Evolutionary conservation across 2,113 vertebrate genomes (phyloP).

Genomic region (Pollimyrus isidori): DNA sequence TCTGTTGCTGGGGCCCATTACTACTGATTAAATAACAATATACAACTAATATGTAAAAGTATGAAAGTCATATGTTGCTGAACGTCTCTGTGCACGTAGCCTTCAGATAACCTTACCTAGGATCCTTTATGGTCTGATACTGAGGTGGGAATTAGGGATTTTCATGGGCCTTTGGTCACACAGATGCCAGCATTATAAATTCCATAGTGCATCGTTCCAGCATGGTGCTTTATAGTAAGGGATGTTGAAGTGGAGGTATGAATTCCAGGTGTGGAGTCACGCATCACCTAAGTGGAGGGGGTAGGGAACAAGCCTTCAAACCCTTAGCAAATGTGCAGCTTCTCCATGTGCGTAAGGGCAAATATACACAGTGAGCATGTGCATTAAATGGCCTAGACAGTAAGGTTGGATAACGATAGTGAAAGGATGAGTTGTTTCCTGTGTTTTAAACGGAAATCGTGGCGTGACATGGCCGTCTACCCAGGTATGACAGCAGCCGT

Average conservation of each 20-base stretch:
- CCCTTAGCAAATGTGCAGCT: not conserved
- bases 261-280: not conserved
- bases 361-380: slow-evolving; percentile 15
- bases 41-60: not conserved
- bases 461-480: not conserved
- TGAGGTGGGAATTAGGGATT: not conserved
- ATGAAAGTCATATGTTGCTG: not conserved
- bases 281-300: not conserved
- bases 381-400: slow-evolving; percentile 14
- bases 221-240: too few relatives aligned
- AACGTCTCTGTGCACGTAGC: not conserved
- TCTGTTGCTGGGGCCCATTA: not conserved
- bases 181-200: not conserved
- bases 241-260: not conserved
- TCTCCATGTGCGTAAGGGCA: not conserved
- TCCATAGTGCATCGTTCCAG: not conserved
- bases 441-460: slow-evolving; percentile 28
- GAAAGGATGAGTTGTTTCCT: slow-evolving; percentile 40
- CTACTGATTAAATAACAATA: not conserved
- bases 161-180: not conserved
- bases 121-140: not conserved
- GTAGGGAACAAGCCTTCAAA: not conserved
- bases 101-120: not conserved
- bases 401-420: slow-evolving; percentile 41
- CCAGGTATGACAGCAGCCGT: not conserved